phyloP scores from a whole-genome alignment of 2,888 invertebrate species.

The Biston stratarius region DNA sequence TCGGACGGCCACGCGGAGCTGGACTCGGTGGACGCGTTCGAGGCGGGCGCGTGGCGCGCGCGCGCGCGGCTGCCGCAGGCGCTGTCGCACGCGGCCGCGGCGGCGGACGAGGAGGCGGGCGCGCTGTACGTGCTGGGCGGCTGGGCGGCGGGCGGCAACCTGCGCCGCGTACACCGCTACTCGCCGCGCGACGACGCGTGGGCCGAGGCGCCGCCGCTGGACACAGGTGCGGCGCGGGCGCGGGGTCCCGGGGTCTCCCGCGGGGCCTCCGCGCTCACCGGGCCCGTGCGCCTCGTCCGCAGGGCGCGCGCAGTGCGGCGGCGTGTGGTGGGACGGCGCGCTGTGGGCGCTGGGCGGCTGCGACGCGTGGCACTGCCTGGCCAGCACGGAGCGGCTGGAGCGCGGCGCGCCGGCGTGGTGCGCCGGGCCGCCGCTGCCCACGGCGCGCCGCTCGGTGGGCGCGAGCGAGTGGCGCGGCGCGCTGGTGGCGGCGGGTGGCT shows the following conservation, averaged over 20 bases:
- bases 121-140: slow-evolving; percentile 80
- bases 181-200: slow-evolving; percentile 88
- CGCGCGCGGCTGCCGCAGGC: slow-evolving; percentile 79
- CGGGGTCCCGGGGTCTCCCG: too few relatives aligned
- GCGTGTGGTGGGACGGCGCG: slow-evolving; percentile 88
- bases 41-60: slow-evolving; percentile 76
- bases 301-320: slow-evolving; percentile 93
- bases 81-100: slow-evolving; percentile 90
- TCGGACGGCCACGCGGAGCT: slow-evolving; percentile 94
- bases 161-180: slow-evolving; percentile 91
- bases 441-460: slow-evolving; percentile 91
- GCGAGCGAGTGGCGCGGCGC: slow-evolving; percentile 89
- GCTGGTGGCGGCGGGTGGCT: slow-evolving; percentile 89
- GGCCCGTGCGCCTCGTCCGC: slow-evolving; percentile 41
- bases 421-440: slow-evolving; percentile 88
- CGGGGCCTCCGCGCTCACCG: too few relatives aligned
- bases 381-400: slow-evolving; percentile 69
- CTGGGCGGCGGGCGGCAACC: slow-evolving; percentile 88
- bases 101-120: slow-evolving; percentile 87
- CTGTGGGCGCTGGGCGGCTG: slow-evolving; percentile 95
- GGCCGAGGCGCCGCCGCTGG: slow-evolving; percentile 89
- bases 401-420: slow-evolving; percentile 83
- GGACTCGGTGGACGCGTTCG: slow-evolving; percentile 79
- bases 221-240: slow-evolving; percentile 74
- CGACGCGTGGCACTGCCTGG: slow-evolving; percentile 94